These are phyloP conservation scores for Pseudococcus viburni DNA, from an alignment of 2,888 invertebrate genomes.

Conservation along the genomic window DNA sequence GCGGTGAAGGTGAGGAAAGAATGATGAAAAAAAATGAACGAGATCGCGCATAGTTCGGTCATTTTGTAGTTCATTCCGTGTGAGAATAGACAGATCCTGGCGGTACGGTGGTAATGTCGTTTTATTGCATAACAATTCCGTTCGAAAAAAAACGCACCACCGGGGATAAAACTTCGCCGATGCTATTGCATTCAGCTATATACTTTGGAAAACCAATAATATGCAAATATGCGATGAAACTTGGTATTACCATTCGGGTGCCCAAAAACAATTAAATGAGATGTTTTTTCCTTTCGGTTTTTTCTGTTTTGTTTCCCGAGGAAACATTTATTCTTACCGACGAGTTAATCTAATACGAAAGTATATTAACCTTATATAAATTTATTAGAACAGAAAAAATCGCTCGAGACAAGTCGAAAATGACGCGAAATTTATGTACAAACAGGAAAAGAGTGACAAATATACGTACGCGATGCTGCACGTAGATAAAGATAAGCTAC, in stretches of 20 bases:
- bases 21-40: too few species aligned
- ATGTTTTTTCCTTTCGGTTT: background rate
- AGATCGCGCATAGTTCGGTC: too few species aligned
- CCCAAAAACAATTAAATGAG: conserved; percentile 37
- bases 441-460: too few species aligned
- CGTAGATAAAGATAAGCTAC: background rate
- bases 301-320: background rate
- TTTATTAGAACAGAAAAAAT: background rate
- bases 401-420: background rate
- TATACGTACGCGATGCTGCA: too few species aligned
- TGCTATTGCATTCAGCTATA: conserved; percentile 9
- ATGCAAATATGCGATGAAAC: background rate
- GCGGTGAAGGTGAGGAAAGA: too few species aligned
- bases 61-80: too few species aligned
- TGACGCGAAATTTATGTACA: background rate
- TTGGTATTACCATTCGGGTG: background rate
- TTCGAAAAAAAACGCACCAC: background rate
- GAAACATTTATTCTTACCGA: background rate
- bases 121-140: background rate
- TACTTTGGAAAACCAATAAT: conserved; percentile 30
- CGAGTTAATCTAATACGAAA: background rate
- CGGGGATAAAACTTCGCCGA: background rate
- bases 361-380: background rate
- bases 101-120: conserved; percentile 8
- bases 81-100: too few species aligned